Evolutionary conservation across 1,140 invertebrate species (phyloP), one percentile per base, ranked within the genome.

Genomic region (Drosophila lacteicornis): DNA sequence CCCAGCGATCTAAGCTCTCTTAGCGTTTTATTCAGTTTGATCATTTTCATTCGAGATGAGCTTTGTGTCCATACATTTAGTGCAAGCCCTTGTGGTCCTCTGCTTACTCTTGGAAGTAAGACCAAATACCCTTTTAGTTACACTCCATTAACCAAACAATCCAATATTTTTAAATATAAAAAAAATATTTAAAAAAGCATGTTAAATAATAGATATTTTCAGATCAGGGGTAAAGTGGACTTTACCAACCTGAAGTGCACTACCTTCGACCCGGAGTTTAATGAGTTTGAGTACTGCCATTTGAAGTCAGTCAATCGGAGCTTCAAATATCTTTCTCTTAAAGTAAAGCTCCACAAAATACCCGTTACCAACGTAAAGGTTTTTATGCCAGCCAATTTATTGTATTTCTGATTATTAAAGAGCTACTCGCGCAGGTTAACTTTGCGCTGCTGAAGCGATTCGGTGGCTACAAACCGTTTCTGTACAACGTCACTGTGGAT

Each of bases 211-310:
- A 5, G 2, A 17, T 51, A 3, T 36, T 53, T 53, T 19, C n/a
- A 53, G 50, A 27, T 36, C n/a, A 7, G 7, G 11, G 0, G 50
- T 33, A 53, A 36, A 13, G 50, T 53, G 17, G 27, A 53, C 6
- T 36, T 53, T 3, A 53, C 50, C n/a, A 53, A 53, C 11, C 33
- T 53, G 6, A 33, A 53, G n/a, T 53, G 50, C 50, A 53, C 50
- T 13, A 7, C 50, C 6, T 13, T 53, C 0, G 17, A 53, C 30
- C 27, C n/a, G 5, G 17, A 33, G 30, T 53, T 53, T 0, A 36
- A 7, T 36, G 27, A 53, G 12, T 53, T 53, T 53, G 50, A 53
- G 11, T 33, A 53, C 19, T 53, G 50, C 3, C 11, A 53, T 4
- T 53, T 53, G 3, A 53, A 36, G 50, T 3, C 50, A 12, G 17